These are phyloP conservation scores for Petrophora chlorosata DNA, from an alignment of 2,888 invertebrate species.

Conservation along the genomic window DNA sequence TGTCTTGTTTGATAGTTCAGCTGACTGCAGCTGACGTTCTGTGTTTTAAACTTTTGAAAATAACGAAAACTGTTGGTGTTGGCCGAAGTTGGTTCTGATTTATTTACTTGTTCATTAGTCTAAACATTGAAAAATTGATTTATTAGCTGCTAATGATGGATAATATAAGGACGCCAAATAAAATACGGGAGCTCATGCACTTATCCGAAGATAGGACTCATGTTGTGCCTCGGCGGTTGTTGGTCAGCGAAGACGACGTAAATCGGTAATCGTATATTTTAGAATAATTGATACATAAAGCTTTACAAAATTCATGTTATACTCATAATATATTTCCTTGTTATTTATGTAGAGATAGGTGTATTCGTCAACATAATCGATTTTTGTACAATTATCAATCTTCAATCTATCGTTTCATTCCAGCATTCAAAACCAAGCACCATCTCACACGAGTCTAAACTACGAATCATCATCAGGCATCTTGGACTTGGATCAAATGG, in stretches of 20 bases:
- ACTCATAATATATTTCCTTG: too few species aligned
- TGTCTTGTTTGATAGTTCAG: too few species aligned
- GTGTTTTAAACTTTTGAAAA: slow-evolving; percentile 35
- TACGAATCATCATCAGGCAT: slow-evolving; percentile 72
- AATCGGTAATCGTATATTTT: slow-evolving; percentile 27
- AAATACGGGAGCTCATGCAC: slow-evolving; percentile 68
- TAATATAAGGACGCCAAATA: slow-evolving; percentile 72
- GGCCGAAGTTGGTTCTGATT: too few species aligned
- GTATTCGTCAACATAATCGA: too few species aligned
- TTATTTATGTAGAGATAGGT: too few species aligned
- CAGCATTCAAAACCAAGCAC: slow-evolving; percentile 33
- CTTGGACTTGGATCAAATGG: slow-evolving; percentile 67
- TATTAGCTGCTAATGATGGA: slow-evolving; percentile 54
- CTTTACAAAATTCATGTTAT: background rate
- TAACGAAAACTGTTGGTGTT: slow-evolving; percentile 36
- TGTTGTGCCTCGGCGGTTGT: slow-evolving; percentile 43
- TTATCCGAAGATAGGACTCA: slow-evolving; percentile 72
- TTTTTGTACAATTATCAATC: too few species aligned
- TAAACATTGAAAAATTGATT: too few species aligned
- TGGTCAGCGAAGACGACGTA: slow-evolving; percentile 44
- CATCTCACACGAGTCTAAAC: slow-evolving; percentile 40
- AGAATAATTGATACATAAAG: background rate
- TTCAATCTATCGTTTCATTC: too few species aligned
- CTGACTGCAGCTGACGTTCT: too few species aligned
- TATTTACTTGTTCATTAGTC: too few species aligned